Percentiles rank a stretch among this genome's conserved stretches.
These are phyloP conservation scores for Tenebrio molitor DNA, from an alignment of 1,140 invertebrate genomes.

Conservation along the genomic window DNA sequence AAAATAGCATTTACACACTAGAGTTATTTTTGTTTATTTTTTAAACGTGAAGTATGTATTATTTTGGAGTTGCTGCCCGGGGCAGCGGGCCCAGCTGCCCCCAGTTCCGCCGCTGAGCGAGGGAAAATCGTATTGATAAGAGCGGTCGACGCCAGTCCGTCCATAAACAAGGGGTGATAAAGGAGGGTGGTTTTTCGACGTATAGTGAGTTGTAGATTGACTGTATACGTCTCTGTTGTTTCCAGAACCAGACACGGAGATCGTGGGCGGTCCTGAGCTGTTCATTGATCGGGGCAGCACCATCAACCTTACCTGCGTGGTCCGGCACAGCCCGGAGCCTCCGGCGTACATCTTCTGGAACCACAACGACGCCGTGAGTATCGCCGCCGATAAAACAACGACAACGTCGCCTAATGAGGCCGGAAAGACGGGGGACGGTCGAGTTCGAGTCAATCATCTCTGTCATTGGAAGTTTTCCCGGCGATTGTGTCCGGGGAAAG, in stretches of 20 bases:
- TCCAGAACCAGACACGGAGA: constrained; percentile 90
- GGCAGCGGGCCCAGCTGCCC: too few species aligned
- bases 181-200: constrained; percentile 1
- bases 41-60: too few species aligned
- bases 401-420: not conserved
- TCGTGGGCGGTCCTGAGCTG: constrained; percentile 89
- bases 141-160: not conserved
- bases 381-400: constrained; percentile 1
- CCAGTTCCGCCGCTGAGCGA: too few species aligned
- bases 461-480: not conserved
- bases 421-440: not conserved
- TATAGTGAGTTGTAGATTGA: not conserved
- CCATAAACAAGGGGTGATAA: not conserved
- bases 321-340: constrained; percentile 89
- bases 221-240: constrained; percentile 55
- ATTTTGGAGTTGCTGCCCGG: too few species aligned
- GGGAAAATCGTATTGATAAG: constrained; percentile 24
- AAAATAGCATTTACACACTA: too few species aligned
- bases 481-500: not conserved
- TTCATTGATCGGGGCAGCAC: constrained; percentile 93
- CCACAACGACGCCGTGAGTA: constrained; percentile 87
- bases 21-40: too few species aligned
- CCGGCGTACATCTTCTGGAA: constrained; percentile 95
- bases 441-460: constrained; percentile 9
- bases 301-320: constrained; percentile 93